phyloP scores from a whole-genome alignment of 2,113 vertebrate genomes.

The Tychaedon coryphoeus region DNA sequence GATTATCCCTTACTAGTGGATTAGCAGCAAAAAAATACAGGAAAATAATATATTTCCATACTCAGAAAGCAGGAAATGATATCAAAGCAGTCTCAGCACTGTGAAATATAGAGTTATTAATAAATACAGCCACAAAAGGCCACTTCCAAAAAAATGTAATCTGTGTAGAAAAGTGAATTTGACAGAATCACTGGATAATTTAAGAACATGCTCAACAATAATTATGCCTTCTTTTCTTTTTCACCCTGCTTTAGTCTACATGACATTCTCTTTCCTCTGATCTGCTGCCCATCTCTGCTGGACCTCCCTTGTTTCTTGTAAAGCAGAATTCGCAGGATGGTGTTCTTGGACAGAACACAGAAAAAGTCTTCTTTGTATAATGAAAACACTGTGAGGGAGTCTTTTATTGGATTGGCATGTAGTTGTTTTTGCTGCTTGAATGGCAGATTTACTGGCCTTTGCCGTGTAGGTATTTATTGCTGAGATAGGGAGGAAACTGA shows the following conservation, averaged over 20 bases:
- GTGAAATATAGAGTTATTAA: neutral
- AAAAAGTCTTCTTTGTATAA: conserved; percentile 38
- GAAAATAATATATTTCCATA: neutral
- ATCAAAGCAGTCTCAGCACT: neutral
- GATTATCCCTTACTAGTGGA: neutral
- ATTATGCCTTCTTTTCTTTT: neutral
- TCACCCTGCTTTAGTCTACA: neutral
- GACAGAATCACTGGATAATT: neutral
- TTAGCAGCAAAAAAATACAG: neutral
- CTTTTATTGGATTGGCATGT: conserved; percentile 55
- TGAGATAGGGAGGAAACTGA: conserved; percentile 52
- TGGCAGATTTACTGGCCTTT: conserved; percentile 67
- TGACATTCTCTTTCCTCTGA: neutral
- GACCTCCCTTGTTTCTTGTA: neutral
- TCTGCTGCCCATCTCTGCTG: neutral
- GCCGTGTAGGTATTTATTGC: conserved; percentile 55
- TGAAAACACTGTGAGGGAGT: conserved; percentile 52
- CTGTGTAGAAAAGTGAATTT: neutral
- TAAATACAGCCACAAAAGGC: neutral
- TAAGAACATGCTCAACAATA: neutral
- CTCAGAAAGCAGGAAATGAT: neutral
- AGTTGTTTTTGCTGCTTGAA: conserved; percentile 57
- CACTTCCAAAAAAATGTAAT: neutral
- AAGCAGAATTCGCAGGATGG: conserved; percentile 24
- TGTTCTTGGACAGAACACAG: conserved; percentile 36